Evolutionary conservation across 2,797 vertebrate genomes (phyloP), one percentile per base, ranked within the genome.

Genomic region (Malacoctenus gilli): DNA sequence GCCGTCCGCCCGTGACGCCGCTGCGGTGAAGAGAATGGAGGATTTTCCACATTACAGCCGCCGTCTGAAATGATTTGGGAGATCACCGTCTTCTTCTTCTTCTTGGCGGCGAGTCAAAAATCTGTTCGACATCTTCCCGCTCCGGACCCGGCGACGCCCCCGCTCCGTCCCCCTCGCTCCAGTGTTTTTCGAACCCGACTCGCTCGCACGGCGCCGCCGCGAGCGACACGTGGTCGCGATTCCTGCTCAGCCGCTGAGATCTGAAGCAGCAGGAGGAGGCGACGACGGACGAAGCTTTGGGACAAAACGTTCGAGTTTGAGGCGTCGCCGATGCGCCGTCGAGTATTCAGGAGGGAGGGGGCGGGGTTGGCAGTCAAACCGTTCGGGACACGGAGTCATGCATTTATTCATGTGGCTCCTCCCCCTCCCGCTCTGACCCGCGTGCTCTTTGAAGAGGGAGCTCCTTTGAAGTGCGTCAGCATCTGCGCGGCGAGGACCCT

Each of bases 401-500:
- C 23, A 78, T 67, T 20, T 43, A 70, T 76, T 76, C 31, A 66
- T 53, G 13, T 21, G 43, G 39, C 71, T 62, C 51, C 57, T 62
- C 48, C 62, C 67, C 31, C 42, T 80, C 68, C 64, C 49, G 2
- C 43, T 58, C 61, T 68, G 61, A 74, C 75, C 74, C 10, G 52
- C 1, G 1, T 13, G 30, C 54, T 68, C 77, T 84, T 82, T 81
- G 72, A 85, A 77, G 72, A n/a, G 77, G 37, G 30, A 63, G 39
- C 40, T 65, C 47, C 50, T 87, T 87, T 89, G 85, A 89, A 80
- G 85, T 69, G 60, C 49, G 40, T 79, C 72, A 80, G 65, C 85
- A 85, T 84, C 82, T 85, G 84, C 79, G 72, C 75, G 47, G 49
- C 36, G 28, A 58, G 53, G 46, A 56, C 16, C 47, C 50, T 36